Base-by-base conservation (phyloP, 2,113 vertebrate genomes). In the Zosterops lateralis region DNA sequence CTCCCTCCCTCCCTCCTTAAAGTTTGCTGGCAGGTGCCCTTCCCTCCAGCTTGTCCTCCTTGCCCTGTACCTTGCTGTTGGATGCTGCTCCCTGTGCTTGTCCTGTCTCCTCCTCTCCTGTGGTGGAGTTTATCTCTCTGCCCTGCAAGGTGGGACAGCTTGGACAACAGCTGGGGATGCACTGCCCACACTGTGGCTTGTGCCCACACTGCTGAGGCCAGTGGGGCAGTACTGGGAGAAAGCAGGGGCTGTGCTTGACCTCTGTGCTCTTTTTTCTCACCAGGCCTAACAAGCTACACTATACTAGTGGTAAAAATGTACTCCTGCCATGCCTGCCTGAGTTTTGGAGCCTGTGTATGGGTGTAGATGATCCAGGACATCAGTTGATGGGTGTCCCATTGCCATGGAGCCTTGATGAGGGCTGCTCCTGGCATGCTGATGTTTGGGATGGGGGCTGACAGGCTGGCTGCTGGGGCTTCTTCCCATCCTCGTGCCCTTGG, bases 171-270 rank as follows among this genome's bases (percentile, higher is more conserved):
- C 38, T 64, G 36, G 12, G 53, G 42, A 47, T 26, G 56, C 1
- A 10, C 4, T 61, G 34, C 12, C 40, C 19, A 22, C 0, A 1
- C 32, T 74, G 42, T 0, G 0, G 24, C 31, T 29, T 0, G 0
- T n/a, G n/a, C n/a, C n/a, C n/a, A n/a, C n/a, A n/a, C n/a, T n/a
- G n/a, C n/a, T n/a, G n/a, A n/a, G n/a, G 21, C 22, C 56, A 48
- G 40, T 6, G 47, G 31, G 7, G 29, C 71, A 26, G 29, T 1
- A 0, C 53, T 64, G 26, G 6, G 14, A 13, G 6, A 44, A 61
- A 51, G 19, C 65, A 78, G 42, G 38, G 13, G 16, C 67, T 50
- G 29, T 21, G 4, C 13, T 25, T 51, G 65, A 6, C 31, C 62
- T 82, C 36, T 14, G 40, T 1, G 1, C 40, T 68, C 61, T n/a